These are phyloP conservation scores for Coenonympha glycerion DNA, from an alignment of 2,888 invertebrate genomes.

Conservation along the genomic window DNA sequence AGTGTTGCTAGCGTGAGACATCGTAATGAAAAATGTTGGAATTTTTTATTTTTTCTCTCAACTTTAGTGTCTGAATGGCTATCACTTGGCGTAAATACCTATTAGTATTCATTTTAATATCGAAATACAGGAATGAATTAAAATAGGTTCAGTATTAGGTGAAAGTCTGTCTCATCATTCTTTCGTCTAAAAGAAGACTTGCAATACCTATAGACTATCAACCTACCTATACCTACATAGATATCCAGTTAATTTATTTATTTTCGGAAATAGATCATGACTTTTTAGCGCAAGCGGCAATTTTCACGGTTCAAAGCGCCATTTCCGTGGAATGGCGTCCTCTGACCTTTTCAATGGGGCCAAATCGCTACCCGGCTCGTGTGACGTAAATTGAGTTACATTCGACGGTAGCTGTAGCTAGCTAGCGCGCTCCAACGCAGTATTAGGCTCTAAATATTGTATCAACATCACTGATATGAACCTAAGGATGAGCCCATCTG, in stretches of 20 bases:
- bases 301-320: slow-evolving; percentile 27
- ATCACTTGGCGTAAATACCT: too few relatives aligned
- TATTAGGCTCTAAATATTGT: slow-evolving; percentile 15
- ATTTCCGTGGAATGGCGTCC: slow-evolving; percentile 30
- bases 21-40: too few relatives aligned
- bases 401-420: slow-evolving; percentile 14
- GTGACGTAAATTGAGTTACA: slow-evolving; percentile 28
- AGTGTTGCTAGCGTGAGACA: too few relatives aligned
- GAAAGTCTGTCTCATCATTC: too few relatives aligned
- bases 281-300: slow-evolving; percentile 13
- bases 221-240: not conserved
- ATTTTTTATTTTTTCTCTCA: too few relatives aligned
- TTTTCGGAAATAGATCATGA: not conserved
- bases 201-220: not conserved
- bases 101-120: too few relatives aligned
- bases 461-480: too few relatives aligned
- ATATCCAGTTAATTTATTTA: not conserved
- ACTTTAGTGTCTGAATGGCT: too few relatives aligned
- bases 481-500: too few relatives aligned
- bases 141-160: too few relatives aligned
- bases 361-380: slow-evolving; percentile 28
- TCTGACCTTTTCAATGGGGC: slow-evolving; percentile 36
- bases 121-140: too few relatives aligned
- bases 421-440: slow-evolving; percentile 13
- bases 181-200: too few relatives aligned